phyloP scores from a whole-genome alignment of 1,140 invertebrate species.

The Dufourea novaeangliae region DNA sequence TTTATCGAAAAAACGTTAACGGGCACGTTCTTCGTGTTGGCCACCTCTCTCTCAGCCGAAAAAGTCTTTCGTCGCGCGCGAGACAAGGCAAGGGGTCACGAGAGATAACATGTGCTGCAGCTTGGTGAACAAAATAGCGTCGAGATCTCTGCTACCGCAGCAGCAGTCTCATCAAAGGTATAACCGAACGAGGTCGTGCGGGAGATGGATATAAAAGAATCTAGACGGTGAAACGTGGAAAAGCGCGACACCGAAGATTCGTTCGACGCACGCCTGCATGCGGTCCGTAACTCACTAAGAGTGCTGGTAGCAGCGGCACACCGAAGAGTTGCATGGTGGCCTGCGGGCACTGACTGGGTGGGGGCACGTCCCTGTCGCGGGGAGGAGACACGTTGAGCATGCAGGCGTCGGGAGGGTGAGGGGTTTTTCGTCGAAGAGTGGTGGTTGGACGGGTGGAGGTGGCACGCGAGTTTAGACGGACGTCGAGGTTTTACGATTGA shows the following conservation, averaged over 20 bases:
- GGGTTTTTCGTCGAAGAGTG: conserved; percentile 37
- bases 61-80: too few relatives aligned
- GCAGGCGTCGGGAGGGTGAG: conserved; percentile 11
- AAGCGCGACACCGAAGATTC: conserved; percentile 30
- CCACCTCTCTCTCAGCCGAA: not conserved
- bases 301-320: conserved; percentile 68
- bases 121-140: not conserved
- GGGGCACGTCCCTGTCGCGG: conserved; percentile 46
- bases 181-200: not conserved
- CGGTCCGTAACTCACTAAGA: conserved; percentile 77
- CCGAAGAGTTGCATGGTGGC: conserved; percentile 68
- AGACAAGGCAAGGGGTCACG: conserved; percentile 1
- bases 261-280: conserved; percentile 61
- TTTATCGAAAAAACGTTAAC: not conserved
- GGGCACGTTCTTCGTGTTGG: too few relatives aligned
- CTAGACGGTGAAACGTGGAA: conserved; percentile 23
- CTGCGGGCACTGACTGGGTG: conserved; percentile 38
- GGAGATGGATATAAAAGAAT: not conserved
- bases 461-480: conserved; percentile 39
- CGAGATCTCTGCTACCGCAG: not conserved
- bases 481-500: conserved; percentile 61
- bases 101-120: too few relatives aligned
- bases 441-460: conserved; percentile 41
- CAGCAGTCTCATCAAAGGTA: not conserved
- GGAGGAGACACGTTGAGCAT: conserved; percentile 43